Conservation (phyloP, 2,888 invertebrate genomes). For the Himalopsyche anomala region DNA sequence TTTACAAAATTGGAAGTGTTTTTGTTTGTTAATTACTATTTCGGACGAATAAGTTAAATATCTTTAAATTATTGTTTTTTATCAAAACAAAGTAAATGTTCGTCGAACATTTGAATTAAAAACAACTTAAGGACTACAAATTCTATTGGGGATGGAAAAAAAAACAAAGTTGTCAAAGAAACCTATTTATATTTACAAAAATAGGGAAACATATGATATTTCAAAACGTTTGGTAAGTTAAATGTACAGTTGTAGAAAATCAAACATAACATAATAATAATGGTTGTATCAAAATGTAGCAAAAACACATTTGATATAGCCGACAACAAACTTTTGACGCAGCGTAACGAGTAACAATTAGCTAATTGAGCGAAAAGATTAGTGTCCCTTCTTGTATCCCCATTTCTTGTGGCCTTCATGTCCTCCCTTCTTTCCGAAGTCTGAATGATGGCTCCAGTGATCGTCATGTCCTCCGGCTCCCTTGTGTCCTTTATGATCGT, state of each 20-base stretch:
- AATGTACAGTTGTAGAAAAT: constrained; percentile 53
- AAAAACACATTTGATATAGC: constrained; percentile 8
- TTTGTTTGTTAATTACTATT: no score
- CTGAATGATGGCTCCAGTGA: constrained; percentile 84
- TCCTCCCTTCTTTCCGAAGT: constrained; percentile 88
- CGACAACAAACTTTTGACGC: not conserved
- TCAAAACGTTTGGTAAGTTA: constrained; percentile 33
- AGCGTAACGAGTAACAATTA: constrained; percentile 46
- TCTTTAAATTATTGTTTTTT: no score
- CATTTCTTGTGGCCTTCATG: constrained; percentile 88
- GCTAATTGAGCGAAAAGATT: constrained; percentile 60
- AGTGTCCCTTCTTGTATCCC: constrained; percentile 80
- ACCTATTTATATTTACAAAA: constrained; percentile 57
- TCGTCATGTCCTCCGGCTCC: constrained; percentile 86
- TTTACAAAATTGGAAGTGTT: no score
- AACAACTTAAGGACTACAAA: no score
- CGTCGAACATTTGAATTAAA: no score
- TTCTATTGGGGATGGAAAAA: not conserved
- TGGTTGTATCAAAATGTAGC: not conserved
- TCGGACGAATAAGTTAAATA: no score
- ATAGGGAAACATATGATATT: constrained; percentile 41
- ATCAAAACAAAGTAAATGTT: no score
- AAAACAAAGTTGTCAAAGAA: constrained; percentile 29
- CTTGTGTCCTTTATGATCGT: constrained; percentile 88
- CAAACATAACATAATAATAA: constrained; percentile 61